Evolutionary conservation across 2,888 invertebrate species (phyloP).

Genomic region (Apotomis betuletana): DNA sequence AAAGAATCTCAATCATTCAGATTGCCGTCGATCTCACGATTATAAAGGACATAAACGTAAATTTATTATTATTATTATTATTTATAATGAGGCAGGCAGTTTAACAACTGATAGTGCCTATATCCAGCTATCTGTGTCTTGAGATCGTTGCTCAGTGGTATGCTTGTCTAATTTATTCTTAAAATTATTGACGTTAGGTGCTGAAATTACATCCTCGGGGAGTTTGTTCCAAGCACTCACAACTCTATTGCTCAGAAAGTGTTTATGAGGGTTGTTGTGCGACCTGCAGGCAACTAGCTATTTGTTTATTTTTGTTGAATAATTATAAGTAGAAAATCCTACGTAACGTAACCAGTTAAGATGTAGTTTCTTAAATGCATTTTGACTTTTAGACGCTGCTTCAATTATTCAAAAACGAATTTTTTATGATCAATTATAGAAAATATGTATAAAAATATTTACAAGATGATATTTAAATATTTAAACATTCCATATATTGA

Average conservation of each 20-base stretch:
- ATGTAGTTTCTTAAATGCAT: slow-evolving; percentile 12
- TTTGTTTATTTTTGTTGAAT: slow-evolving; percentile 2
- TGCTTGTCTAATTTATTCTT: too few relatives aligned
- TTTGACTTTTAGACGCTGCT: slow-evolving; percentile 5
- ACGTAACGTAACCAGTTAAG: not conserved
- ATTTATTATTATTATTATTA: too few relatives aligned
- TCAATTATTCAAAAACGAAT: not conserved
- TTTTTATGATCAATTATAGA: slow-evolving; percentile 10
- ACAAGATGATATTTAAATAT: slow-evolving; percentile 11
- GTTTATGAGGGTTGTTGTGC: too few relatives aligned
- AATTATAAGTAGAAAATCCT: slow-evolving; percentile 24
- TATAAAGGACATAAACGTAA: slow-evolving; percentile 2
- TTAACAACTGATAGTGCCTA: too few relatives aligned
- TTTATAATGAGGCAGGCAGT: too few relatives aligned
- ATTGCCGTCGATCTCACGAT: slow-evolving; percentile 34
- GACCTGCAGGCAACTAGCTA: too few relatives aligned
- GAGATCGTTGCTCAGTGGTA: too few relatives aligned
- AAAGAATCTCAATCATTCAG: slow-evolving; percentile 45
- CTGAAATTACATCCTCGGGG: too few relatives aligned
- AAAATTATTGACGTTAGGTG: too few relatives aligned
- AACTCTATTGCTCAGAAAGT: too few relatives aligned
- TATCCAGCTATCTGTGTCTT: too few relatives aligned
- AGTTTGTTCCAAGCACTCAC: too few relatives aligned
- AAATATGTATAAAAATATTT: slow-evolving; percentile 10
- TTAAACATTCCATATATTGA: slow-evolving; percentile 52